Conservation (phyloP, 2,797 vertebrate genomes). For the Anisognathus igniventris region DNA sequence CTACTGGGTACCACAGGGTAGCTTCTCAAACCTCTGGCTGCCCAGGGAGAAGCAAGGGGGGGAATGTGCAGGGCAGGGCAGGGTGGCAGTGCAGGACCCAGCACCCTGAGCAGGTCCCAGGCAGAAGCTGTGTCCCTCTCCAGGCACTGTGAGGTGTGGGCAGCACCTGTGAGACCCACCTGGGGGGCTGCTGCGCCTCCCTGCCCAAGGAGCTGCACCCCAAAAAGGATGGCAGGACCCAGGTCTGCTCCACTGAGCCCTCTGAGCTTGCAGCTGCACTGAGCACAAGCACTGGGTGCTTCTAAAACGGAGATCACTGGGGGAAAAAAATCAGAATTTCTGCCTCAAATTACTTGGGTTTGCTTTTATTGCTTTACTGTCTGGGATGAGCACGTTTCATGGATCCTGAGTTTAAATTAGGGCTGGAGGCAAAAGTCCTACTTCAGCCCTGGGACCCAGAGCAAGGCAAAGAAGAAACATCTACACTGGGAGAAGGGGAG, state of each 20-base stretch:
- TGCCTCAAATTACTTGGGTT: neutral
- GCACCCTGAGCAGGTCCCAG: neutral
- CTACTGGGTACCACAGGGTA: fast-evolving
- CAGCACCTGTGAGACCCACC: neutral
- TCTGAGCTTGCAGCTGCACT: neutral
- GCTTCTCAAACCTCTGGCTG: neutral
- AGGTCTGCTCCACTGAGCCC: neutral
- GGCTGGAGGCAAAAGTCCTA: neutral
- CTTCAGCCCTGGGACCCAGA: neutral
- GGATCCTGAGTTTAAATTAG: neutral
- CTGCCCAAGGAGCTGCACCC: neutral
- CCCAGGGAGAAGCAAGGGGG: neutral
- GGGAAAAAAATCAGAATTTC: neutral
- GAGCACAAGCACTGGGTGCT: neutral
- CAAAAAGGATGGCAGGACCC: neutral
- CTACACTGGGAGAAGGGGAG: neutral
- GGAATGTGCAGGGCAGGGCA: neutral
- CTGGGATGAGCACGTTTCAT: neutral
- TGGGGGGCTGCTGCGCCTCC: neutral
- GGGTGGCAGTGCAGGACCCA: fast-evolving
- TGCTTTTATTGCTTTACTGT: neutral
- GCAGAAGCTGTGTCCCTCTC: neutral
- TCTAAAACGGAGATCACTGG: neutral
- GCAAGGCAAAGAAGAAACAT: neutral
- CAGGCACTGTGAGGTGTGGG: neutral